Evolutionary conservation across 2,797 vertebrate species (phyloP).

Genomic region (Sternarchorhynchus goeldii): DNA sequence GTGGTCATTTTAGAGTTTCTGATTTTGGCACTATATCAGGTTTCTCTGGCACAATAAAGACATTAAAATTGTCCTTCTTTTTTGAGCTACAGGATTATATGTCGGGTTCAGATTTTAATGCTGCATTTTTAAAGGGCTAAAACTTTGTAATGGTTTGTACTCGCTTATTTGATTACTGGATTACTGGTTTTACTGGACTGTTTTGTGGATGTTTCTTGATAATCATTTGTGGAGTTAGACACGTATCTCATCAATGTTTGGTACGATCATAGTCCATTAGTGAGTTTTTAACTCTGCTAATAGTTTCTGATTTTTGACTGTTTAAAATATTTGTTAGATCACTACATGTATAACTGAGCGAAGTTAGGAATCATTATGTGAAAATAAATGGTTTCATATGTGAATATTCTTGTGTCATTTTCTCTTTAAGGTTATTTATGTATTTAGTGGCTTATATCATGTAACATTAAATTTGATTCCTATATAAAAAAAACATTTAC

Average conservation of each 20-base stretch:
- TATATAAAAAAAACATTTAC: no score
- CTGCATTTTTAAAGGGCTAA: conserved; percentile 16
- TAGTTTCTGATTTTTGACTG: not conserved
- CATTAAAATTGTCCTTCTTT: not conserved
- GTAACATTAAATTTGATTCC: no score
- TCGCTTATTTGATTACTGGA: not conserved
- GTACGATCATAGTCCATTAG: not conserved
- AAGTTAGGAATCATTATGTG: not conserved
- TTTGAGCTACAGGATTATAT: not conserved
- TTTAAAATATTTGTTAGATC: conserved; percentile 15
- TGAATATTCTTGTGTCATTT: not conserved
- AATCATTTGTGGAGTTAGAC: not conserved
- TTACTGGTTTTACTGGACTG: conserved; percentile 5
- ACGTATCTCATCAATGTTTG: not conserved
- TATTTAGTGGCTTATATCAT: no score
- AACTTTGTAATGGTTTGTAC: not conserved
- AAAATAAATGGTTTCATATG: conserved; percentile 9
- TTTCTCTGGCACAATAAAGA: not conserved
- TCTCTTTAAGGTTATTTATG: not conserved
- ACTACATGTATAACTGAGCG: not conserved
- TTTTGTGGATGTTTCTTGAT: conserved; percentile 3
- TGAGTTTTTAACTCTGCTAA: not conserved
- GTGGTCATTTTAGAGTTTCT: not conserved
- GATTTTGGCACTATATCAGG: not conserved
- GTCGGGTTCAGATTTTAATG: not conserved